Base-by-base conservation (phyloP, 2,888 invertebrate species). In the Rhingia campestris region DNA sequence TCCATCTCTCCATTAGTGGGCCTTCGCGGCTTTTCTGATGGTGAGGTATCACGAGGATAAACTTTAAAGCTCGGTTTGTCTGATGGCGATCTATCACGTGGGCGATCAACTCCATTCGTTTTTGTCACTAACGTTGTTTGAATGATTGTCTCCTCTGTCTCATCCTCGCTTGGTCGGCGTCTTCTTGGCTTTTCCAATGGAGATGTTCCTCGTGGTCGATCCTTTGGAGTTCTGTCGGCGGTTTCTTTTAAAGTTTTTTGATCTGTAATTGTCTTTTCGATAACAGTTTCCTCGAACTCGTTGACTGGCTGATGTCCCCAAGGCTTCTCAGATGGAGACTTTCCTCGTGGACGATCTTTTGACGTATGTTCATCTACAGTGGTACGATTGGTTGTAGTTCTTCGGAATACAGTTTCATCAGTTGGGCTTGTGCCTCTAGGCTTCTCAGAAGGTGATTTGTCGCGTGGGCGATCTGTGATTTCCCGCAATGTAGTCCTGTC, bases 251-350 rank as follows among this genome's bases (percentile, higher is more conserved):
- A 22, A 22, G 35, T 30, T 9, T n/a, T 59, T 14, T 41, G 30
- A 30, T 59, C 22, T 4, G 59, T 39, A 6, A 9, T 5, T 5
- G 58, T 35, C 30, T 14, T 22, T 41, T 10, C 3, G 6, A 58
- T 9, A 30, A 30, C 30, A 22, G 10, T 49, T 4, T 49, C 49
- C 22, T 22, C 22, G 22, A 22, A 22, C 22, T 22, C 22, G 2
- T 22, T 22, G 22, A 22, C 22, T 22, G 56, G 56, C 12, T 45
- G 74, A 14, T 37, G 53, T 53, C 32, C 39, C 3, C 3, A 53
- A 4, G 69, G 81, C n/a, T 76, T 76, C 7, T 66, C 76, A 10
- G 64, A n/a, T 1, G 81, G 59, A 32, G 76, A 66, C 10, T 14
- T 54, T 41, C 30, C 64, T 4, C 72, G 64, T 3, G 81, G 76